Base-by-base conservation (phyloP, 2,113 vertebrate genomes). In the Salvelinus sp. region DNA sequence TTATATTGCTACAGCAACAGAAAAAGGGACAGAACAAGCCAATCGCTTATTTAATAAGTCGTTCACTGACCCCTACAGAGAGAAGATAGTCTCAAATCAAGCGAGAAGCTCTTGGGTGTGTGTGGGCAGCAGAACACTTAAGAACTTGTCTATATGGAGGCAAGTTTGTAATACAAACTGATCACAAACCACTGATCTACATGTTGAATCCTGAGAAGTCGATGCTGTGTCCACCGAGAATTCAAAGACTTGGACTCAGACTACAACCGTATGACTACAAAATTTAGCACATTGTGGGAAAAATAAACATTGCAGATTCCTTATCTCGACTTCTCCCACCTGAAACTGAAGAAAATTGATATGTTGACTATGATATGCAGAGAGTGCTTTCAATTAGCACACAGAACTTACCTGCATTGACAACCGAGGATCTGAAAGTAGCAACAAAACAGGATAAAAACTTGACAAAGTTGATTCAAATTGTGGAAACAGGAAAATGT, bases 111-210 rank as follows among this genome's bases (percentile, higher is more conserved):
- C 23, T 79, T 63, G 60, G 73, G 23, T 75, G 73, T 20, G 22
- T 74, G 13, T 79, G 77, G 77, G 76, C 58, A 12, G 50, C 69
- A 5, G 77, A 79, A 73, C 73, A 71, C 22, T 79, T 76, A 10
- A 76, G 79, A 73, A 67, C 33, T 44, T 81, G 73, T 38, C 60
- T 81, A n/a, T 73, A 70, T 65, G 75, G 75, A 58, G 57, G 28
- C 63, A 76, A 62, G 71, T 80, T 80, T 76, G 72, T 69, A 25
- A 38, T 75, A 22, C 57, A 77, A 54, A 64, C 64, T 6, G 72
- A 62, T 23, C 72, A 70, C 44, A 62, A 54, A 23, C 73, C 78
- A 20, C 38, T 75, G n/a, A 70, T 79, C 22, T 74, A 74, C n/a
- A 75, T 76, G 79, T 67, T 76, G 2, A 80, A 66, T 44, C 73